These are phyloP conservation scores for Cochlearius cochlearius DNA, from an alignment of 2,113 vertebrate genomes.

Conservation along the genomic window DNA sequence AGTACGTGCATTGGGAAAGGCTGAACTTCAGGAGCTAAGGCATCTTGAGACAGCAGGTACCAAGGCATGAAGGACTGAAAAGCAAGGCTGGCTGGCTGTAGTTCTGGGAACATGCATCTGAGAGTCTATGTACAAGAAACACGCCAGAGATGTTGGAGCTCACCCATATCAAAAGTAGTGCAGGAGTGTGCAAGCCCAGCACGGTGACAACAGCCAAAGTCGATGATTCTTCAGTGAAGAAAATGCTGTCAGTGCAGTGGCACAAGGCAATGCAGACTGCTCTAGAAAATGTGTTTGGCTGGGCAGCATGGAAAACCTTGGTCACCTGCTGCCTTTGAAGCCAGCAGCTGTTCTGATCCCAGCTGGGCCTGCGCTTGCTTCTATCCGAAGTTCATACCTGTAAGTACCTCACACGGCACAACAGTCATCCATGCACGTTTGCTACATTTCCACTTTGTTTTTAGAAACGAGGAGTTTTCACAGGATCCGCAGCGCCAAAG, in stretches of 20 bases:
- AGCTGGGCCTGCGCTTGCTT: rapidly evolving
- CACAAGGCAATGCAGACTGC: neutral
- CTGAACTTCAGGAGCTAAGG: neutral
- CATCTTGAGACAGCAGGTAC: neutral
- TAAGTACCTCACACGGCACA: neutral
- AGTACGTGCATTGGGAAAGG: neutral
- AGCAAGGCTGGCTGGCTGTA: neutral
- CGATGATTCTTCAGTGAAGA: neutral
- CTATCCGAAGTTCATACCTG: neutral
- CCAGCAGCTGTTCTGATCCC: neutral
- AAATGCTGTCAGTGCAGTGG: neutral
- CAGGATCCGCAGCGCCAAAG: neutral
- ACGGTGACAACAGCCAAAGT: neutral
- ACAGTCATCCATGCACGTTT: rapidly evolving
- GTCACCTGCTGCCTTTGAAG: neutral
- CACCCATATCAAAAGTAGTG: neutral
- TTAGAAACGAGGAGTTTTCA: neutral
- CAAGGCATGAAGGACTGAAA: neutral
- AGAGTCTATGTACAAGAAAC: neutral
- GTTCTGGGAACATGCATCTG: neutral
- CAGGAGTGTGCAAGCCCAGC: neutral
- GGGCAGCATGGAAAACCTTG: neutral
- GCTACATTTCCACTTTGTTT: neutral
- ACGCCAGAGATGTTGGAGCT: neutral
- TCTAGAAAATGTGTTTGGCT: neutral